Evolutionary conservation across 2,113 vertebrate species (phyloP).

Genomic region (Scalopus aquaticus): DNA sequence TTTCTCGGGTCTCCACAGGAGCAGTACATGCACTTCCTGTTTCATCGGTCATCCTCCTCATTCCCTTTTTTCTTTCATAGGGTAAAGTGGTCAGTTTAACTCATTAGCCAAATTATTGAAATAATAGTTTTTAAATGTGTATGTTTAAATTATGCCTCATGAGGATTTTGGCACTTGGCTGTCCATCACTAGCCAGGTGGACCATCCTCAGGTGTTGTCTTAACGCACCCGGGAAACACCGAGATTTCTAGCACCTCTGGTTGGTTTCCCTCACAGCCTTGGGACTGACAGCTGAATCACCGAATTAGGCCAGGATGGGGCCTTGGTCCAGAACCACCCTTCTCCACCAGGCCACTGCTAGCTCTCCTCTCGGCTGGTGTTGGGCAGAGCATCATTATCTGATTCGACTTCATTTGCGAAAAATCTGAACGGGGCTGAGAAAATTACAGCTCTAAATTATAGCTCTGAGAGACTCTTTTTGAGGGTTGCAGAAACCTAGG

Average conservation of each 20-base stretch:
- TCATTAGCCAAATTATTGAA: neutral
- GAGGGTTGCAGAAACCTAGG: neutral
- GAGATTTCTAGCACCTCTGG: neutral
- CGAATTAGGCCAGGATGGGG: neutral
- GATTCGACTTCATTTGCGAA: neutral
- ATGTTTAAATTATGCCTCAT: neutral
- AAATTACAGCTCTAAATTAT: slow-evolving; percentile 43
- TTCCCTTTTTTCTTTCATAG: neutral
- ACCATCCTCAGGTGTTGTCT: neutral
- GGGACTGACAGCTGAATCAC: neutral
- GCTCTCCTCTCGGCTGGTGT: neutral
- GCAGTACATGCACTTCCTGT: neutral
- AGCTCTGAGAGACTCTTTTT: slow-evolving; percentile 39
- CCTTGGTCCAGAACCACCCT: neutral
- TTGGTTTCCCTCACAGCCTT: neutral
- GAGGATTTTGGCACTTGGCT: neutral
- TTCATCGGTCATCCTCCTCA: neutral
- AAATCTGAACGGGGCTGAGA: slow-evolving; percentile 19
- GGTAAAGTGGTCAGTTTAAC: slow-evolving; percentile 3
- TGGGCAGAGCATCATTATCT: neutral
- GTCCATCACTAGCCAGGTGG: neutral
- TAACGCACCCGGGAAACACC: neutral
- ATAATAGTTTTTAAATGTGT: neutral
- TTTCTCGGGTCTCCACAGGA: too few relatives aligned
- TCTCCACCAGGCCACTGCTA: neutral